Evolutionary conservation across 2,888 invertebrate species (phyloP).

Genomic region (Euphydryas editha): DNA sequence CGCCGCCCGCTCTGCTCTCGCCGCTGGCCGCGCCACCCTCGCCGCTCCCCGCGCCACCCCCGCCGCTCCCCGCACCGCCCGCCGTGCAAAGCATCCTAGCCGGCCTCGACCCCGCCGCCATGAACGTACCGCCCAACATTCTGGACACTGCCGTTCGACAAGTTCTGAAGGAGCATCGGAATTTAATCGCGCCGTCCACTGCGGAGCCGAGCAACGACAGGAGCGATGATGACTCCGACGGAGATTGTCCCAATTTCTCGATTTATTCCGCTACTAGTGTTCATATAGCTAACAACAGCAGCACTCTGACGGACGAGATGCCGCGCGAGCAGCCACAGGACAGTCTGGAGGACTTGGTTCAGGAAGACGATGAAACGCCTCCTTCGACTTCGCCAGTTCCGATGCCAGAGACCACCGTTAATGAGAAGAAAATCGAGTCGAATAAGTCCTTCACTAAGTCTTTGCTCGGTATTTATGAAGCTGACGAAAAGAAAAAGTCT

Average conservation of each 20-base stretch:
- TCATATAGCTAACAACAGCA: slow-evolving; percentile 85
- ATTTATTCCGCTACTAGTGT: slow-evolving; percentile 93
- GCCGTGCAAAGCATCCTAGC: slow-evolving; percentile 54
- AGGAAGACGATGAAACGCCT: slow-evolving; percentile 55
- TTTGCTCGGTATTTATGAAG: slow-evolving; percentile 29
- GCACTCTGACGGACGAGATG: slow-evolving; percentile 42
- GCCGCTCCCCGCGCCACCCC: slow-evolving; percentile 26
- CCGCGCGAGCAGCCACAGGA: slow-evolving; percentile 41
- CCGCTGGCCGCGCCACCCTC: slow-evolving; percentile 25
- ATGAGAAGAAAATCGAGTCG: slow-evolving; percentile 20
- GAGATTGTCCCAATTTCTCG: slow-evolving; percentile 93
- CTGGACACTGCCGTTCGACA: slow-evolving; percentile 68
- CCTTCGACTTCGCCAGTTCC: slow-evolving; percentile 34
- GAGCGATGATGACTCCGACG: slow-evolving; percentile 81
- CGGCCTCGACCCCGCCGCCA: slow-evolving; percentile 51
- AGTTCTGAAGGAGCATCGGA: slow-evolving; percentile 68
- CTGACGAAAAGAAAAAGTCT: slow-evolving; percentile 48
- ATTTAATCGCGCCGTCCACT: slow-evolving; percentile 51
- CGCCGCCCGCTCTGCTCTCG: slow-evolving; percentile 48
- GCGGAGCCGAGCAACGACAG: slow-evolving; percentile 50
- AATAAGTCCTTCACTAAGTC: slow-evolving; percentile 19
- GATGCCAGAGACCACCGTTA: slow-evolving; percentile 5
- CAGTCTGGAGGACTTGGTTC: slow-evolving; percentile 56
- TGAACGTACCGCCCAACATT: slow-evolving; percentile 56
- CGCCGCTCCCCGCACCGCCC: slow-evolving; percentile 33